Evolutionary conservation across 2,113 vertebrate species (phyloP).

Genomic region (Megatriorchis doriae): DNA sequence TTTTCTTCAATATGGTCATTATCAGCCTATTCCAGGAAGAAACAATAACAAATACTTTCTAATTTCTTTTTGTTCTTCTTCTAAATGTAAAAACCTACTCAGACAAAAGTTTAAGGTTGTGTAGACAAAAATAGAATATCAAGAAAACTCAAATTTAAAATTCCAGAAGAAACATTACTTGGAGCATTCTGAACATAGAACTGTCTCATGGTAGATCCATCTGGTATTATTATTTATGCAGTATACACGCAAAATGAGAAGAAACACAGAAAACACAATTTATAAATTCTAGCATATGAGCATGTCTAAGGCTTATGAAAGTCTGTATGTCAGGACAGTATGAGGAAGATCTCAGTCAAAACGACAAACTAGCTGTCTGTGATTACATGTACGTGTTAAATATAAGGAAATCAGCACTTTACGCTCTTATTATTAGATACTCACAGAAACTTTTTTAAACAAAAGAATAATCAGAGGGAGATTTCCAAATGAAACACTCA

Average conservation of each 20-base stretch:
- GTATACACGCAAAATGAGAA: not conserved
- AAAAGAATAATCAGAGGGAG: not conserved
- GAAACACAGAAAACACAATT: not conserved
- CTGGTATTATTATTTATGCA: not conserved
- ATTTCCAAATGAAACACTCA: not conserved
- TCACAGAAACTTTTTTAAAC: not conserved
- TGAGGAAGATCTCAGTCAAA: not conserved
- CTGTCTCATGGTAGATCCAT: not conserved
- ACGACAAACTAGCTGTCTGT: not conserved
- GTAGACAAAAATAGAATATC: not conserved
- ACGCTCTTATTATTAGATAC: not conserved
- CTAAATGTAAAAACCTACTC: not conserved
- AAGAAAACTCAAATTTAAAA: not conserved
- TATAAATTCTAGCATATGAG: not conserved
- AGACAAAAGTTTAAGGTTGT: not conserved
- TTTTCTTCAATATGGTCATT: not conserved
- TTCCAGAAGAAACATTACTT: not conserved
- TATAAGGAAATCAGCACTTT: not conserved
- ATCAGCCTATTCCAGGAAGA: not conserved
- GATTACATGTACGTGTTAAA: not conserved
- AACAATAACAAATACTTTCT: not conserved
- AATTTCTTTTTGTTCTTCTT: not conserved
- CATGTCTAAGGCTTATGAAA: not conserved
- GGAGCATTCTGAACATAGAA: not conserved
- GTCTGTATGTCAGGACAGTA: not conserved